Conservation (phyloP, 2,888 invertebrate species). For the Auanema freiburgensis region DNA sequence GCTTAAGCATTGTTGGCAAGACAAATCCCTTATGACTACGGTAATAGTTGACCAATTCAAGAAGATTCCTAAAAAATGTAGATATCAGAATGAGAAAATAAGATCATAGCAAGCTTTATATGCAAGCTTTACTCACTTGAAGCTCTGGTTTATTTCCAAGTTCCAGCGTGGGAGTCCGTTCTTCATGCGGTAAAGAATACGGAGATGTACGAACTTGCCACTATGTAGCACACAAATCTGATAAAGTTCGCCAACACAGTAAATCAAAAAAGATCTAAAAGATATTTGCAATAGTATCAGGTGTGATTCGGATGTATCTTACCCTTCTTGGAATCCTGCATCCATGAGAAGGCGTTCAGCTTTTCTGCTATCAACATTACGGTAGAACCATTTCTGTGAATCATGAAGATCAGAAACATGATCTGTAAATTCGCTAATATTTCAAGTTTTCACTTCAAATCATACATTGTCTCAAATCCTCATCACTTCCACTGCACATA, state of each 20-base stretch:
- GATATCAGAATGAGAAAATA: not conserved
- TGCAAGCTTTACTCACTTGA: not conserved
- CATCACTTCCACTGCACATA: constrained; percentile 20
- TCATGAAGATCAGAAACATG: constrained; percentile 26
- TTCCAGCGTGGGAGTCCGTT: not conserved
- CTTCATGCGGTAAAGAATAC: constrained; percentile 5
- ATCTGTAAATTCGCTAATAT: constrained; percentile 11
- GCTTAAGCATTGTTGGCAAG: constrained; percentile 28
- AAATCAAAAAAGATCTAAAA: constrained; percentile 16
- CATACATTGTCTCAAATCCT: constrained; percentile 16
- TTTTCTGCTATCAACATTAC: constrained; percentile 23
- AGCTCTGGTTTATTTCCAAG: not conserved
- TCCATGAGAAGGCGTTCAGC: constrained; percentile 36
- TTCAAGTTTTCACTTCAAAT: not conserved
- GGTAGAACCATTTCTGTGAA: constrained; percentile 43
- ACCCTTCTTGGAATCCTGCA: constrained; percentile 33
- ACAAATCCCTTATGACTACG: constrained; percentile 36
- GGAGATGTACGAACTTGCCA: constrained; percentile 12
- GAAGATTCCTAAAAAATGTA: constrained; percentile 29
- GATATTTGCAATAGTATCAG: too few relatives aligned
- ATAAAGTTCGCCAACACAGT: constrained; percentile 9
- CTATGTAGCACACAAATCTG: constrained; percentile 10
- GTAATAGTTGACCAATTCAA: constrained; percentile 42
- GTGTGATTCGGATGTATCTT: not conserved
- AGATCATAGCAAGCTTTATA: not conserved